phyloP scores from a whole-genome alignment of 2,888 invertebrate genomes.

The Fabriciana adippe region DNA sequence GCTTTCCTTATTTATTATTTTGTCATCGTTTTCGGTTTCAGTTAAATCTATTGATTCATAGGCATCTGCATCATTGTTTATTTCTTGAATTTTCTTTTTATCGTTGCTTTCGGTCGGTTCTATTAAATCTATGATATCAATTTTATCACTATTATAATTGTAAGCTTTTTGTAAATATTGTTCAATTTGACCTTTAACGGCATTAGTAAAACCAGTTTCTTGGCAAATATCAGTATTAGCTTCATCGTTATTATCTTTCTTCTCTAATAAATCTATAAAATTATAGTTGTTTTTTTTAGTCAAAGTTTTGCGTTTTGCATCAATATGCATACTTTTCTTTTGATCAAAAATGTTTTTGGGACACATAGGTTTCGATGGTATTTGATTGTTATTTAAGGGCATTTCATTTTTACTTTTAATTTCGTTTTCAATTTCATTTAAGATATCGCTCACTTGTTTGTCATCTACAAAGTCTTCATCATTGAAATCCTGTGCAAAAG shows the following conservation, averaged over 20 bases:
- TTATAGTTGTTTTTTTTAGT: slow-evolving; percentile 55
- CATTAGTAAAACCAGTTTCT: slow-evolving; percentile 55
- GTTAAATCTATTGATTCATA: neutral
- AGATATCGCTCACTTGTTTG: slow-evolving; percentile 61
- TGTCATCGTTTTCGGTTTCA: neutral
- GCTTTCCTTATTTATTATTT: neutral
- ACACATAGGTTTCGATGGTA: neutral
- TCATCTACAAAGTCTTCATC: slow-evolving; percentile 51
- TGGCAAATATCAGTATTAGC: slow-evolving; percentile 43
- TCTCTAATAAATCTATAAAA: slow-evolving; percentile 60
- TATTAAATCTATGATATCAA: slow-evolving; percentile 23
- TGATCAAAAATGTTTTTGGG: neutral
- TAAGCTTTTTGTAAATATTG: slow-evolving; percentile 55
- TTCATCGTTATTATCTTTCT: slow-evolving; percentile 50
- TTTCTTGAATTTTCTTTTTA: too few relatives aligned
- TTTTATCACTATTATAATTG: slow-evolving; percentile 37
- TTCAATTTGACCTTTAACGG: slow-evolving; percentile 60
- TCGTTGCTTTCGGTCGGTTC: neutral
- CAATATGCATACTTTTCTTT: neutral
- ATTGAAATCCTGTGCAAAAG: slow-evolving; percentile 31
- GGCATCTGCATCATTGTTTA: neutral
- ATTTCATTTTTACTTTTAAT: slow-evolving; percentile 20
- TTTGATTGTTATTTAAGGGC: slow-evolving; percentile 15
- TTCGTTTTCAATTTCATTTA: slow-evolving; percentile 57
- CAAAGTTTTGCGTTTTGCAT: slow-evolving; percentile 36